Base-by-base conservation (phyloP, 35 echinoderm and acorn worm species). In the Holothuria glaberrima region DNA sequence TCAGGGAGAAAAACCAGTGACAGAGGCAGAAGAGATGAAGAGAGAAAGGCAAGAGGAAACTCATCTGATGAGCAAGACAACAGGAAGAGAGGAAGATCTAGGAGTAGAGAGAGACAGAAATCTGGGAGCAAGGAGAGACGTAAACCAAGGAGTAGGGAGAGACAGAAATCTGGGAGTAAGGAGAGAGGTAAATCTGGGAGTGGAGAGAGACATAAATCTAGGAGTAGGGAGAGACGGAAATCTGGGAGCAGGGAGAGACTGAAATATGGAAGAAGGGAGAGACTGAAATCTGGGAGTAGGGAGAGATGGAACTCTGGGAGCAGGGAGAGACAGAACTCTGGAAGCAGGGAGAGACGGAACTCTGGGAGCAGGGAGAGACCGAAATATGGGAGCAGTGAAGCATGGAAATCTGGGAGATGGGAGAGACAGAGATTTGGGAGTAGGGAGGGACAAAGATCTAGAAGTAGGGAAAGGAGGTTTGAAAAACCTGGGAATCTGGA, bases 351-450 rank as follows among this genome's bases (percentile, higher is more conserved):
- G 52, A 74, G 30, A 71, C 13, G 80, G 26, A 24, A 86, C 28
- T 30, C 25, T 36, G 81, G 71, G 50, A 89, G 87, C 5, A 76
- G 50, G 3, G 30, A 32, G 38, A 87, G 67, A 28, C 2, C 2
- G 36, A 41, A 4, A 41, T 41, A 2, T 41, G 36, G 7, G 36
- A 41, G 7, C 36, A 41, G 71, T 45, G 31, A 88, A 68, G 13
- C 25, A 86, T 5, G 41, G 54, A 48, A 22, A 87, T 14, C 44
- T 48, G 32, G 30, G 69, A 9, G 10, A 20, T 0, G 58, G 48
- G 20, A 88, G 35, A 90, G 75, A 90, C 44, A 69, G 91, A 45
- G 71, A 33, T 16, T 46, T 58, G 54, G 33, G 81, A 19, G 69
- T 50, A 82, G 30, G 68, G 61, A 84, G 32, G 14, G 60, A 68